phyloP scores from a whole-genome alignment of 2,888 invertebrate genomes.

The Drosophila demipolita region DNA sequence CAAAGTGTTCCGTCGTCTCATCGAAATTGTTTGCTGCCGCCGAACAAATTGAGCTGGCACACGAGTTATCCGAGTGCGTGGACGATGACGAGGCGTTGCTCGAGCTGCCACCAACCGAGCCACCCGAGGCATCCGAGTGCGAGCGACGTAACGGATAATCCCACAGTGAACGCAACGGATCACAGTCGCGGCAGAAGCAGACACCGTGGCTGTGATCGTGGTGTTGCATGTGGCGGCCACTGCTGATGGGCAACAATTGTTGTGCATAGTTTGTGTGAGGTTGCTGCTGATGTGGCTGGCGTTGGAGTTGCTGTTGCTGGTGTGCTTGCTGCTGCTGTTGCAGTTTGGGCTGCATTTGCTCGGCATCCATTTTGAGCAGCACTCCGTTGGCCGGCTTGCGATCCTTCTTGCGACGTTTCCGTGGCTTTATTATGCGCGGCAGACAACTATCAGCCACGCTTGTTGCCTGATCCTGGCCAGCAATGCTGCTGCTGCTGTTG shows the following conservation, averaged over 20 bases:
- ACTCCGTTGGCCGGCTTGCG: constrained; percentile 89
- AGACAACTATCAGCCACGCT: constrained; percentile 89
- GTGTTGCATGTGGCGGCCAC: constrained; percentile 53
- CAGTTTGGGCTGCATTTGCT: constrained; percentile 56
- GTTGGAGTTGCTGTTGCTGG: constrained; percentile 21
- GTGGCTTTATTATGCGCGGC: constrained; percentile 94
- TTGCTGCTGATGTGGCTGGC: constrained; percentile 3
- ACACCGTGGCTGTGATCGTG: constrained; percentile 74
- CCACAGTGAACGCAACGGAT: constrained; percentile 84
- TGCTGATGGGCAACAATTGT: constrained; percentile 33
- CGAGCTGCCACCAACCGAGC: constrained; percentile 73
- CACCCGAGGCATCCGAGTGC: constrained; percentile 83
- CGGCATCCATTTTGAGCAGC: constrained; percentile 72
- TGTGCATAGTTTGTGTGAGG: constrained; percentile 24
- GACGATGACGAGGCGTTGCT: constrained; percentile 57
- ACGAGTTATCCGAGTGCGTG: constrained; percentile 69
- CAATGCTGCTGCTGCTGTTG: constrained; percentile 10
- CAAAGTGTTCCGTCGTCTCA: constrained; percentile 70
- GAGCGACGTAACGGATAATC: constrained; percentile 84
- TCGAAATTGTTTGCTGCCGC: constrained; percentile 37
- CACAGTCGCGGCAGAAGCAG: constrained; percentile 82
- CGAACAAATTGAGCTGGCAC: constrained; percentile 64
- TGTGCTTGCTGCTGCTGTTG: constrained; percentile 26
- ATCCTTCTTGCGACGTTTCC: constrained; percentile 95
- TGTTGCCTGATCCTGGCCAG: constrained; percentile 22